phyloP scores from a whole-genome alignment of 2,113 vertebrate species.

The Potamarius usumacintae region DNA sequence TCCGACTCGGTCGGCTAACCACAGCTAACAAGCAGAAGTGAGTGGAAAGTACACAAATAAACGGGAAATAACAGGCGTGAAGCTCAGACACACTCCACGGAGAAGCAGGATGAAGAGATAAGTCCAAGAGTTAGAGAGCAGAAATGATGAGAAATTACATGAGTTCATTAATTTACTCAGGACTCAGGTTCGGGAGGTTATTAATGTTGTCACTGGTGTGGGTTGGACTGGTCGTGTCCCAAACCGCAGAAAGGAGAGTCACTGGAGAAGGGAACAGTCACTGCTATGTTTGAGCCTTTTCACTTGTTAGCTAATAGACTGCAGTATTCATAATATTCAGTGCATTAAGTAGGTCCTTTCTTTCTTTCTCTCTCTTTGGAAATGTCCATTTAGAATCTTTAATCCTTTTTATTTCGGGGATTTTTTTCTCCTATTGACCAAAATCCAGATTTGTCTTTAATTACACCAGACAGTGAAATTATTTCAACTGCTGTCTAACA shows the following conservation, averaged over 20 bases:
- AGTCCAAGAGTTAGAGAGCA: neutral
- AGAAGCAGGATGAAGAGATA: neutral
- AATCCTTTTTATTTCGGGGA: neutral
- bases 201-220: neutral
- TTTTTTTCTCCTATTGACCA: neutral
- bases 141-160: neutral
- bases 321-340: neutral
- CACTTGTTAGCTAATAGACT: neutral
- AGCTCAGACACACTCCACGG: neutral
- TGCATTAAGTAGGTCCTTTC: neutral
- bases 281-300: neutral
- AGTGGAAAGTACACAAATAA: slow-evolving; percentile 6
- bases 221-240: neutral
- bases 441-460: neutral
- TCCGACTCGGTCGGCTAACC: slow-evolving; percentile 4
- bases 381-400: neutral
- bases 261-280: neutral
- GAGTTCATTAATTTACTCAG: neutral
- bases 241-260: neutral
- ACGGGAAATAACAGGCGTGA: neutral
- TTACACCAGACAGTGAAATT: neutral
- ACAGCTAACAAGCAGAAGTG: slow-evolving; percentile 28
- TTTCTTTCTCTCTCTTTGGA: neutral
- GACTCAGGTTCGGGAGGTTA: neutral
- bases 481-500: neutral